Evolutionary conservation across 2,797 vertebrate genomes (phyloP).

Genomic region (Bucorvus abyssinicus): DNA sequence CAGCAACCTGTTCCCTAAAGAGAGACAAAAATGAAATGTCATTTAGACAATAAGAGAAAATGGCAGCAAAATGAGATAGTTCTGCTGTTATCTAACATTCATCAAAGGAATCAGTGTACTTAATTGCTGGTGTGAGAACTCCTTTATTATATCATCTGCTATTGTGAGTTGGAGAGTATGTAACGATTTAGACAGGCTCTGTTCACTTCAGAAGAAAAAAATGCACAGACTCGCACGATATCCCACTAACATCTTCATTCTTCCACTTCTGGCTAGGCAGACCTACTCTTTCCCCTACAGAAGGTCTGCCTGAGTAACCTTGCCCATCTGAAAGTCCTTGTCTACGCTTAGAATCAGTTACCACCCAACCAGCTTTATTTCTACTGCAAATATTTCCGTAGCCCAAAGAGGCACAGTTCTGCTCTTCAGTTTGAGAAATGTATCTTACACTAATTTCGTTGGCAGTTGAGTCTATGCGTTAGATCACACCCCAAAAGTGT

Average conservation of each 20-base stretch:
- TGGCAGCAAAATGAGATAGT: background rate
- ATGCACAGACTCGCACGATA: background rate
- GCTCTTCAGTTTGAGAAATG: background rate
- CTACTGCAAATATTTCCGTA: background rate
- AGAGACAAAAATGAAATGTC: background rate
- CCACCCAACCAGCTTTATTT: background rate
- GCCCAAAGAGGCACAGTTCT: background rate
- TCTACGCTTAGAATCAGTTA: background rate
- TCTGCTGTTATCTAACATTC: background rate
- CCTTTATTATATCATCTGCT: background rate
- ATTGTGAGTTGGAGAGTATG: background rate
- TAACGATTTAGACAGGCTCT: background rate
- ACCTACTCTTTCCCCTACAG: background rate
- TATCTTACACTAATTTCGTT: background rate
- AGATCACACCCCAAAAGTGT: rapidly evolving
- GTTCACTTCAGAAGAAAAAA: background rate
- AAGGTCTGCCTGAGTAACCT: background rate
- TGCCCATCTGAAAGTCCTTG: background rate
- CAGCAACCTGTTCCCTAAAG: background rate
- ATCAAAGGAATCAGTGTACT: background rate
- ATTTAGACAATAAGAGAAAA: background rate
- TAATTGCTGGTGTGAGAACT: conserved; percentile 3
- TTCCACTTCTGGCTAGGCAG: background rate
- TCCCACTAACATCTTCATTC: background rate
- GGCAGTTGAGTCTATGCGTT: background rate